Conservation (phyloP, 2,797 vertebrate species). For the Lycodopsis pacificus region DNA sequence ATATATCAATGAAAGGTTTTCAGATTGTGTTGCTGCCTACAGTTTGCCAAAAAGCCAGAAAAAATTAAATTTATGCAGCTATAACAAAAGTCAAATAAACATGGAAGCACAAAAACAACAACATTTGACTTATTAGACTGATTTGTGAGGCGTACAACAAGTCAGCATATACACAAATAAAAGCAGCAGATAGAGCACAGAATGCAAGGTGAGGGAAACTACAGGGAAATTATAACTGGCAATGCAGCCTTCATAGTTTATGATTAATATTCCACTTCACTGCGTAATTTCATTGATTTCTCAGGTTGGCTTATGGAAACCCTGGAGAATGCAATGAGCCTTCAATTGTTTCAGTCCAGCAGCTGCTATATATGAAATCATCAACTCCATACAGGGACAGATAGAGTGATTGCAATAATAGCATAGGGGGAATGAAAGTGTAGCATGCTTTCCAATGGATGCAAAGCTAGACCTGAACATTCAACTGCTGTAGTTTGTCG, state of each 20-base stretch:
- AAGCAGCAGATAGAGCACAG: neutral
- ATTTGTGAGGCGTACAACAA: neutral
- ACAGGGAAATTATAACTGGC: neutral
- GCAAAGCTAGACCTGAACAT: neutral
- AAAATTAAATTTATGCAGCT: too few relatives aligned
- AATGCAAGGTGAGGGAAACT: neutral
- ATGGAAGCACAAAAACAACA: too few relatives aligned
- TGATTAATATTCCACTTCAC: neutral
- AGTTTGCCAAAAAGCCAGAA: too few relatives aligned
- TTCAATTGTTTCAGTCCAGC: neutral
- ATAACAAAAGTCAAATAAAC: too few relatives aligned
- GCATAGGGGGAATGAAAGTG: neutral
- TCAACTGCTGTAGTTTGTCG: neutral
- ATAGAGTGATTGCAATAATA: neutral
- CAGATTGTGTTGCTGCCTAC: too few relatives aligned
- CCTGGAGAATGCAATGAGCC: neutral
- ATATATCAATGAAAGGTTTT: too few relatives aligned
- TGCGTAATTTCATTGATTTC: neutral
- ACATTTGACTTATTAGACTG: neutral
- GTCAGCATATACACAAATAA: neutral
- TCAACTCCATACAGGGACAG: neutral
- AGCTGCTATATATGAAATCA: neutral
- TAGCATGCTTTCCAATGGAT: neutral
- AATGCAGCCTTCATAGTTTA: neutral
- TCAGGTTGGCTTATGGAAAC: neutral